These are phyloP conservation scores for Perca fluviatilis DNA, from an alignment of 2,113 vertebrate species.

Conservation along the genomic window DNA sequence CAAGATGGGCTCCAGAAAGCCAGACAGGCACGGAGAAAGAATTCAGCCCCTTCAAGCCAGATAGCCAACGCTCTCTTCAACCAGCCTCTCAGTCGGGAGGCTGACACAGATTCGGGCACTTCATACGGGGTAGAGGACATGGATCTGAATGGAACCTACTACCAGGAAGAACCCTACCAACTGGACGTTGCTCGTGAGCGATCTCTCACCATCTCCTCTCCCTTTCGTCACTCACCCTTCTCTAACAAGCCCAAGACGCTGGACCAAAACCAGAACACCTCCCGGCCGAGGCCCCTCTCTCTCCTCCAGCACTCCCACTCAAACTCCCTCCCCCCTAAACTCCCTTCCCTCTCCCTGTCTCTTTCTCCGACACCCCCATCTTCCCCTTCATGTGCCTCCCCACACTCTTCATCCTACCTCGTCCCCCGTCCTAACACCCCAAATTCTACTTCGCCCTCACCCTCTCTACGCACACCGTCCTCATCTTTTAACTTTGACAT, in stretches of 20 bases:
- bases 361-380: slow-evolving; percentile 83
- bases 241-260: slow-evolving; percentile 81
- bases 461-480: slow-evolving; percentile 74
- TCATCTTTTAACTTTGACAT: slow-evolving; percentile 85
- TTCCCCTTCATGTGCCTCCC: slow-evolving; percentile 81
- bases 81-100: slow-evolving; percentile 70
- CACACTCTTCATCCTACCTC: slow-evolving; percentile 81
- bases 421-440: slow-evolving; percentile 80
- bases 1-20: slow-evolving; percentile 49
- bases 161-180: slow-evolving; percentile 74
- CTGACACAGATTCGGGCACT: slow-evolving; percentile 54
- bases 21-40: slow-evolving; percentile 72
- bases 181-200: slow-evolving; percentile 79
- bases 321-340: slow-evolving; percentile 85
- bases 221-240: slow-evolving; percentile 83
- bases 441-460: slow-evolving; percentile 78
- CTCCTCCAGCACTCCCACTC: slow-evolving; percentile 83
- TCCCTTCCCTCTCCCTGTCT: slow-evolving; percentile 82
- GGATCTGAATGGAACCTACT: slow-evolving; percentile 81
- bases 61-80: slow-evolving; percentile 75
- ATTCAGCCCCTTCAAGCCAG: slow-evolving; percentile 84
- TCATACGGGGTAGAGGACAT: slow-evolving; percentile 73
- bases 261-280: slow-evolving; percentile 84
- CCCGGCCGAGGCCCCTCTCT: slow-evolving; percentile 83
- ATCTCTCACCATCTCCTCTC: slow-evolving; percentile 85